Conservation (phyloP, 2,113 vertebrate genomes). For the Cyprinus carpio region DNA sequence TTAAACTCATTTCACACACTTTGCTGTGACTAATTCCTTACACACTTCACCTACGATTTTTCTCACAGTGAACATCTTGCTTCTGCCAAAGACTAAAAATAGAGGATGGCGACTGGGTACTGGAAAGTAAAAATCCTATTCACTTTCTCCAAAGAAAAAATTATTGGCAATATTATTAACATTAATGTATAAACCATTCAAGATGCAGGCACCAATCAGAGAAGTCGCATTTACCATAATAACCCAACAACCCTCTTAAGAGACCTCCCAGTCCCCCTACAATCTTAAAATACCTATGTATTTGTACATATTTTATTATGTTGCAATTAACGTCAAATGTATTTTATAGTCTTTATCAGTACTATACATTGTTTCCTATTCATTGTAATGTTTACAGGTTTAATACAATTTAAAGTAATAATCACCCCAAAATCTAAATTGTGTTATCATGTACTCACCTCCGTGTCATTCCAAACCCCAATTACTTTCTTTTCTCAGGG, state of each 20-base stretch:
- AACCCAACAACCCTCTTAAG: neutral
- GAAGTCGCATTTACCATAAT: neutral
- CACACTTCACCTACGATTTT: constrained; percentile 43
- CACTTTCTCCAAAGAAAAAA: neutral
- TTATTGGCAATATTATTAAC: neutral
- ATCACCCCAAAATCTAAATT: neutral
- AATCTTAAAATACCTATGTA: neutral
- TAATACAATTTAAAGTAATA: neutral
- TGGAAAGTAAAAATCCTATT: neutral
- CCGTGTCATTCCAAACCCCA: neutral
- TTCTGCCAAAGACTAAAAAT: constrained; percentile 25
- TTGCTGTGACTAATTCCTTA: constrained; percentile 49
- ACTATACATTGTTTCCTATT: neutral
- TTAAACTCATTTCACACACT: constrained; percentile 6
- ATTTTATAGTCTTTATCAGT: neutral
- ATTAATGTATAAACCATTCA: neutral
- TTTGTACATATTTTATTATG: neutral
- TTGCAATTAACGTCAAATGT: neutral
- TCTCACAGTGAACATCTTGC: constrained; percentile 56
- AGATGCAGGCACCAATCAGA: neutral
- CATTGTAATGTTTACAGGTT: neutral
- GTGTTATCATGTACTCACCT: neutral
- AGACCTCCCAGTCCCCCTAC: neutral
- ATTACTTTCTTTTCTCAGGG: neutral
- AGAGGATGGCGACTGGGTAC: neutral